These are phyloP conservation scores for Lepus oiostolus DNA, from an alignment of 2,797 vertebrate genomes.

Conservation along the genomic window DNA sequence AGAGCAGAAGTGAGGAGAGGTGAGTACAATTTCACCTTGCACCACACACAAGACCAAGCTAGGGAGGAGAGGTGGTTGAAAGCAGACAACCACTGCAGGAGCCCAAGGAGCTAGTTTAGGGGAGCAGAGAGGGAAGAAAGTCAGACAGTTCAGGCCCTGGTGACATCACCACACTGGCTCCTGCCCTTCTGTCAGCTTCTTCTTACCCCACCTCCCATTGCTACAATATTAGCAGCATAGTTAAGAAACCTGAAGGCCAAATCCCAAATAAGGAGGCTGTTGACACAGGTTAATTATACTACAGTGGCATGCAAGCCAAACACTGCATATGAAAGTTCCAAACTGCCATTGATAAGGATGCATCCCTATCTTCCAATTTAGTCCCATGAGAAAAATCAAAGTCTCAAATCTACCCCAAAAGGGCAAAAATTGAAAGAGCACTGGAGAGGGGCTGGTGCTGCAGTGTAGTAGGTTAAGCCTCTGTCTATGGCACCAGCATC, in stretches of 20 bases:
- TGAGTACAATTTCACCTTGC: not conserved
- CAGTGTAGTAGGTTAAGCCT: no score
- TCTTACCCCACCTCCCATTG: not conserved
- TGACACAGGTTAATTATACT: not conserved
- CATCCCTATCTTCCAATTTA: not conserved
- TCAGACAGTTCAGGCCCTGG: not conserved
- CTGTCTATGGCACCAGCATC: no score
- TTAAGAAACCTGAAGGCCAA: not conserved
- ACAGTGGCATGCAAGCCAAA: not conserved
- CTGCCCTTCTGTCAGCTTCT: not conserved
- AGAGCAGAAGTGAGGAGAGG: not conserved
- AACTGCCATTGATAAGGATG: not conserved
- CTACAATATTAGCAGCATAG: not conserved
- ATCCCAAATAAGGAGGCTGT: not conserved
- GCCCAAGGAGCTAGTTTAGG: not conserved
- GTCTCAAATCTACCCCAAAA: not conserved
- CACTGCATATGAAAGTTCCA: not conserved
- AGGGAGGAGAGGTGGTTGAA: not conserved
- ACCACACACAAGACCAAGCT: not conserved
- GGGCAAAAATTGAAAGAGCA: not conserved
- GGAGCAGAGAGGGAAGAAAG: not conserved
- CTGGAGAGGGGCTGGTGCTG: not conserved
- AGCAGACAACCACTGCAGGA: fast-evolving
- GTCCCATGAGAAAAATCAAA: not conserved
- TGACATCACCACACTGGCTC: not conserved